Evolutionary conservation across 2,888 invertebrate species (phyloP).

Genomic region (Tetragonula carbonaria): DNA sequence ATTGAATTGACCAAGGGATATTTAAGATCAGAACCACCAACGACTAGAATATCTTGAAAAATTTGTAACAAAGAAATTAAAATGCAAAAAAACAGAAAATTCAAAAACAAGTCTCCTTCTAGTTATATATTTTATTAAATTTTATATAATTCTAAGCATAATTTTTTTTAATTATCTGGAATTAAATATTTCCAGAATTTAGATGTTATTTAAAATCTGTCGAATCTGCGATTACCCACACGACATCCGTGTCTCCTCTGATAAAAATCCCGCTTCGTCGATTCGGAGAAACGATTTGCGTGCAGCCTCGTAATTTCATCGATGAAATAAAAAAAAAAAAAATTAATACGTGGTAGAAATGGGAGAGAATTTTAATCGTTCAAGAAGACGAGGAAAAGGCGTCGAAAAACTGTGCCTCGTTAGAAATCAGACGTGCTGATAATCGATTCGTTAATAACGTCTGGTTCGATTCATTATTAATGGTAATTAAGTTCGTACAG

Average conservation of each 20-base stretch:
- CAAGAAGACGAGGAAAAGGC: not conserved
- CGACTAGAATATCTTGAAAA: too few species aligned
- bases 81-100: too few species aligned
- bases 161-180: not conserved
- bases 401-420: not conserved
- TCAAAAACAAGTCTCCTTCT: too few species aligned
- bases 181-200: not conserved
- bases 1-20: not conserved
- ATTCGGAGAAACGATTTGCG: slow-evolving; percentile 33
- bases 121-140: too few species aligned
- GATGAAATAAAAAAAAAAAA: not conserved
- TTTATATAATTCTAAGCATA: not conserved
- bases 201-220: not conserved
- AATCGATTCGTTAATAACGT: slow-evolving; percentile 62
- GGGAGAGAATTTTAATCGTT: not conserved
- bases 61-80: too few species aligned
- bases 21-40: too few species aligned
- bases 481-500: slow-evolving; percentile 63
- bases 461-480: slow-evolving; percentile 57
- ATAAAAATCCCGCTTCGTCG: not conserved
- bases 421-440: slow-evolving; percentile 36
- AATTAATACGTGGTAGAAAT: not conserved
- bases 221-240: not conserved
- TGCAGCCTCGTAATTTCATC: not conserved
- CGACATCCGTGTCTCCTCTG: not conserved